Conservation (phyloP, 1,140 invertebrate genomes). For the Tetramorium parvispinum region DNA sequence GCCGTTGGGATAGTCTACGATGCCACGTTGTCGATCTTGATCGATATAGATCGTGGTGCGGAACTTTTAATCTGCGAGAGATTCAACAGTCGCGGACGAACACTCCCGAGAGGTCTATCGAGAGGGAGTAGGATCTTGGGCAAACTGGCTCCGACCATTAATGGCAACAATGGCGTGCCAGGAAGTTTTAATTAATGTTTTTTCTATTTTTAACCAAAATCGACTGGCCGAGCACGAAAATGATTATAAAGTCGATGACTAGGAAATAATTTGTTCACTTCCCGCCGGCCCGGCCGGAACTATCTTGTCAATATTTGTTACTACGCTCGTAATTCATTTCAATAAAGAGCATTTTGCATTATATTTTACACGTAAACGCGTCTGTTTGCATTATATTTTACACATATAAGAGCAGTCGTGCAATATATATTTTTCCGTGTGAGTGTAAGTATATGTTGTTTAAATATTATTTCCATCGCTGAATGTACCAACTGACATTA, state of each 20-base stretch:
- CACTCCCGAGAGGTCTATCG: background rate
- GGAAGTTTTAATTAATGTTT: constrained; percentile 40
- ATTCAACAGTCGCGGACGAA: constrained; percentile 10
- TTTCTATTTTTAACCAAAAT: constrained; percentile 40
- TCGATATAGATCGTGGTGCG: background rate
- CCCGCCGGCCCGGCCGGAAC: background rate
- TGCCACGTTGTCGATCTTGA: constrained; percentile 1
- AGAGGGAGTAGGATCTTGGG: background rate
- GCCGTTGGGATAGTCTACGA: background rate
- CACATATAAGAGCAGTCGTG: background rate
- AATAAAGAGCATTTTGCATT: constrained; percentile 27
- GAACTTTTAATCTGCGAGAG: background rate
- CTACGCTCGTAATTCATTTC: constrained; percentile 38
- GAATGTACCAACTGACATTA: background rate
- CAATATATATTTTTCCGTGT: background rate
- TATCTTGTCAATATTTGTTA: constrained; percentile 55
- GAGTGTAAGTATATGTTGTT: background rate
- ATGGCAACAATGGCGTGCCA: background rate
- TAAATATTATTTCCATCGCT: background rate
- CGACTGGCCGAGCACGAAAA: constrained; percentile 20
- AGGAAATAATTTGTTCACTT: constrained; percentile 36
- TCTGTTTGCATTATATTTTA: constrained; percentile 43
- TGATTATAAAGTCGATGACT: constrained; percentile 49
- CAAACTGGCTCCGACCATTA: background rate
- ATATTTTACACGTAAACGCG: constrained; percentile 19